Evolutionary conservation across 2,113 vertebrate species (phyloP).

Genomic region (Pituophis catenifer): DNA sequence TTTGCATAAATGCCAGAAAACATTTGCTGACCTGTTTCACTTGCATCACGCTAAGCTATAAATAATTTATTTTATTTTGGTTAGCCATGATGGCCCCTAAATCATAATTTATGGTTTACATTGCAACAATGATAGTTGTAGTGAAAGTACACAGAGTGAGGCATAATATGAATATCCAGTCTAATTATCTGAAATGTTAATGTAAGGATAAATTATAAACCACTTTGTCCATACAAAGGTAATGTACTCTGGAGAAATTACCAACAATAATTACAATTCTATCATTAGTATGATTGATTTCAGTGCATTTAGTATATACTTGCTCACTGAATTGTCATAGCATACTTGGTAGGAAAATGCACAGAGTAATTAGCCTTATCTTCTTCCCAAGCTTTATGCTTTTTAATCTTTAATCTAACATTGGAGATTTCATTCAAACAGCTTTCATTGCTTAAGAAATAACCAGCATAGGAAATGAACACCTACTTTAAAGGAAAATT

Average conservation of each 20-base stretch:
- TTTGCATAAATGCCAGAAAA: not conserved
- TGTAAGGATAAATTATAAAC: not conserved
- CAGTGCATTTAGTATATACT: not conserved
- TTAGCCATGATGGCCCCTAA: not conserved
- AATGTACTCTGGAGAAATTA: not conserved
- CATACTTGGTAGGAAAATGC: not conserved
- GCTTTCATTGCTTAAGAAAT: conserved; percentile 52
- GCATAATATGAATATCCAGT: not conserved
- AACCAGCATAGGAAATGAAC: conserved; percentile 62
- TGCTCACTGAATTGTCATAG: not conserved
- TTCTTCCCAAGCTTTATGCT: conserved; percentile 17
- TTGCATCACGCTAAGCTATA: not conserved
- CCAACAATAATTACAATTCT: not conserved
- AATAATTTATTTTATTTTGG: not conserved
- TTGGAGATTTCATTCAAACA: conserved; percentile 48
- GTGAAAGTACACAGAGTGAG: not conserved
- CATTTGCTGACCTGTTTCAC: not conserved
- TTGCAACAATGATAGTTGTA: not conserved
- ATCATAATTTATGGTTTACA: not conserved
- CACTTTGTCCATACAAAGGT: not conserved
- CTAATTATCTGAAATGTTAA: not conserved
- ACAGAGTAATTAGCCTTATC: conserved; percentile 42
- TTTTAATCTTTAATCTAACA: conserved; percentile 22
- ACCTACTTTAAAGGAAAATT: conserved; percentile 33
- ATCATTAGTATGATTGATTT: not conserved